phyloP scores from a whole-genome alignment of 1,140 invertebrate genomes.

The Pseudomyrmex concolor region DNA sequence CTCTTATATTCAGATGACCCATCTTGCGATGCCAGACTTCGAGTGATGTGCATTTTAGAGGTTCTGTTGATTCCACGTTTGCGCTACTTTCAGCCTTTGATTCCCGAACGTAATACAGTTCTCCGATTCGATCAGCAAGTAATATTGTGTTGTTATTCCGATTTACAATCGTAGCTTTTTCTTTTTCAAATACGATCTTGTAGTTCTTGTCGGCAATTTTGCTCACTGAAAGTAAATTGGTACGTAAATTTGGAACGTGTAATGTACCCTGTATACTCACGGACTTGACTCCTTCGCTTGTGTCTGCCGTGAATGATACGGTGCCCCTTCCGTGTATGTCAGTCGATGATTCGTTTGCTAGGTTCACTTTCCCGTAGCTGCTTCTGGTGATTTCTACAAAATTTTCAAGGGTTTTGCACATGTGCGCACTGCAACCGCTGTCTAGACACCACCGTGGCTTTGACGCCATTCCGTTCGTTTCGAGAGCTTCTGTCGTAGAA shows the following conservation, averaged over 20 bases:
- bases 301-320: background rate
- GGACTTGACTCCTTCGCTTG: background rate
- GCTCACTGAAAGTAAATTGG: conserved; percentile 19
- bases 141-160: background rate
- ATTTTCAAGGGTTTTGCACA: background rate
- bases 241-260: conserved; percentile 27
- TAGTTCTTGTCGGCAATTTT: background rate
- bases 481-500: background rate
- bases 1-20: background rate
- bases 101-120: background rate
- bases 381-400: background rate
- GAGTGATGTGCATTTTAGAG: background rate
- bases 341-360: background rate
- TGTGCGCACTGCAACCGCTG: conserved; percentile 1
- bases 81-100: background rate
- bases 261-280: background rate
- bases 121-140: background rate
- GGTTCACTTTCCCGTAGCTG: background rate
- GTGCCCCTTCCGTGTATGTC: background rate
- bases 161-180: background rate
- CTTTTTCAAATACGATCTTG: background rate
- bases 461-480: background rate
- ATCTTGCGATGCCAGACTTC: conserved; percentile 2
- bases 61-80: background rate
- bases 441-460: background rate